Base-by-base conservation (phyloP, 2,797 vertebrate species). In the Saguinus oedipus region DNA sequence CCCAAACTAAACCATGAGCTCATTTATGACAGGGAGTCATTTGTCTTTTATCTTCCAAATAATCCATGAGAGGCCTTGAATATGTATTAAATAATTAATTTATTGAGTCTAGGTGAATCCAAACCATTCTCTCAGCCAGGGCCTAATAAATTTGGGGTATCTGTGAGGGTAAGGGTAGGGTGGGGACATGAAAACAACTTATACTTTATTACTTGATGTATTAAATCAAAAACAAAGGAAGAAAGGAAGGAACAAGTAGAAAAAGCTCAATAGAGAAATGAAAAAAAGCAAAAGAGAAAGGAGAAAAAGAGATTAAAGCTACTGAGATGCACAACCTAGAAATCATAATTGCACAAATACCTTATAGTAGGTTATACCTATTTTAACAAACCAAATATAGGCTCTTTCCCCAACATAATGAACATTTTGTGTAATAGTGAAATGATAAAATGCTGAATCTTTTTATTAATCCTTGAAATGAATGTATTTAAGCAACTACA, bases 401-500 rank as follows among this genome's bases (percentile, higher is more conserved):
- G 20, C 48, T 89, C 42, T 88, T 83, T 90, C 36, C 24, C 42
- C 57, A 90, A 81, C 27, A 93, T 24, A 88, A 39, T 75, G 64
- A 86, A 53, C 8, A 39, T 36, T 97, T 50, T 61, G 36, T 78
- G 12, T 70, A n/a, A 76, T 30, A 80, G 42, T 27, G 5, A 92
- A 95, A 90, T 88, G 26, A 72, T 86, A 80, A 64, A 87, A 50
- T 83, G 36, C 9, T 76, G 90, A 94, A 70, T 75, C 26, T 83
- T 91, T 79, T 80, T 87, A 22, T 78, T 94, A 95, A 93, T 90
- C 33, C 48, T 95, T 53, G n/a, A 94, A 82, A 92, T 78, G 57
- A 88, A 95, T 33, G 44, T 94, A 90, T 84, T 95, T 55, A 93
- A 96, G 92, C 78, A 94, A n/a, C 82, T 94, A 91, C 24, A 87